Conservation (phyloP, 1,140 invertebrate genomes). For the Lepidotrigona ventralis region DNA sequence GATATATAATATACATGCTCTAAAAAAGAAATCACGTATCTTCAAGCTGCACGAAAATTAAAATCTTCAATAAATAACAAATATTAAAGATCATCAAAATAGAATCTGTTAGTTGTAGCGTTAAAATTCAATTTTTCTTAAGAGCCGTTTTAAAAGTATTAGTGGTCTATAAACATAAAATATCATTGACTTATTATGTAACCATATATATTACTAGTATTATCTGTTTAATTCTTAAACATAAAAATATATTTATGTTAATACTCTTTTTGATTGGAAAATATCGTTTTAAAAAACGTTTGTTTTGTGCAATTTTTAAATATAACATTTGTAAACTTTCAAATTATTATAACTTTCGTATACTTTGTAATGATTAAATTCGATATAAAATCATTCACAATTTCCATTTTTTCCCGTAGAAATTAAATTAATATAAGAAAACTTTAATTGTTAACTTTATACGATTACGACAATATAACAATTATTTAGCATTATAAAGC, state of each 20-base stretch:
- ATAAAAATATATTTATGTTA: conserved; percentile 37
- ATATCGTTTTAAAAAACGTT: conserved; percentile 30
- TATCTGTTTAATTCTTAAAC: conserved; percentile 37
- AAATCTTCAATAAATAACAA: conserved; percentile 21
- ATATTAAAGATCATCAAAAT: conserved; percentile 25
- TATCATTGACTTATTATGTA: not conserved
- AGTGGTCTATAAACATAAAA: conserved; percentile 23
- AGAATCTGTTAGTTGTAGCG: conserved; percentile 20
- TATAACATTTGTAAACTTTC: conserved; percentile 57
- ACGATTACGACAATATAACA: conserved; percentile 31
- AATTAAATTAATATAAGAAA: conserved; percentile 59
- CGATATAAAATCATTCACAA: conserved; percentile 35
- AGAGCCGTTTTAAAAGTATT: conserved; percentile 21
- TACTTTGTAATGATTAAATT: conserved; percentile 38
- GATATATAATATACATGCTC: conserved; percentile 11
- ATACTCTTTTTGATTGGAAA: conserved; percentile 40
- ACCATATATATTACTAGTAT: conserved; percentile 5
- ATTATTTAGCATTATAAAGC: conserved; percentile 42
- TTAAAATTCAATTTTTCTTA: conserved; percentile 15
- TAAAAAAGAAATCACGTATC: conserved; percentile 28
- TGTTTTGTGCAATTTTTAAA: conserved; percentile 47
- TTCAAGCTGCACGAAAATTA: conserved; percentile 28
- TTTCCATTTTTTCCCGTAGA: conserved; percentile 32
- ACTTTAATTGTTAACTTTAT: conserved; percentile 23
- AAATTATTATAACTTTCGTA: conserved; percentile 53